Evolutionary conservation across 2,888 invertebrate species (phyloP), one percentile per base, ranked within the genome.

Genomic region (Erebia epiphron): DNA sequence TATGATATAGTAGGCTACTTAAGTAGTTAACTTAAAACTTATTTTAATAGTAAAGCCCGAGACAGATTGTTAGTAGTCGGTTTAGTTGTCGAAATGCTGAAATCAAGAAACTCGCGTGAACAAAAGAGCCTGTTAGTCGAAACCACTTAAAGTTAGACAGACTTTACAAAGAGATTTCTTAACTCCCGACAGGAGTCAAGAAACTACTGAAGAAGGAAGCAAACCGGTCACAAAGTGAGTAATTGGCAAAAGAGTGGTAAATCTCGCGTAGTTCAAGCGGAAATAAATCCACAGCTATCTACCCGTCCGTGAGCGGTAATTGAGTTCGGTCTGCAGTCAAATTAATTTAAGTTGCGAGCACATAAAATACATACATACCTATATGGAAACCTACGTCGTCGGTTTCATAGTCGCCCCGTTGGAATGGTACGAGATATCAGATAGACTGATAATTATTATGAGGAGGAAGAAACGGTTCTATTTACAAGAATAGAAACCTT

Each of bases 181-280:
- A 54, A 35, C 56, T 68, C 13, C 66, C 41, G 64, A 41, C 52
- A 52, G 64, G 54, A 68, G 65, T 68, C n/a, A 52, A 68, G 56
- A 65, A 80, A 77, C 65, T 68, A 73, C 75, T 75, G 76, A 78
- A 77, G 72, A 73, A 78, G 70, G 67, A 68, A 71, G 65, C 46
- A 43, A 67, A 49, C 61, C 61, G 61, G 75, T 74, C 72, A 75
- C 73, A 77, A 76, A 79, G 76, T 73, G 75, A 74, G 81, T 86
- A 87, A 87, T 87, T 86, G 85, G 83, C 82, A 82, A 77, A 77
- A 80, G 77, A 80, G 76, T 78, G 77, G 79, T 78, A 79, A 79
- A 82, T 79, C 77, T 77, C 78, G 77, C 77, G 71, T 77, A 78
- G 78, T 81, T 82, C 80, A 78, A 74, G 84, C 81, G 82, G 83